These are phyloP conservation scores for Rhinichthys klamathensis DNA, from an alignment of 2,113 vertebrate genomes.

Conservation along the genomic window DNA sequence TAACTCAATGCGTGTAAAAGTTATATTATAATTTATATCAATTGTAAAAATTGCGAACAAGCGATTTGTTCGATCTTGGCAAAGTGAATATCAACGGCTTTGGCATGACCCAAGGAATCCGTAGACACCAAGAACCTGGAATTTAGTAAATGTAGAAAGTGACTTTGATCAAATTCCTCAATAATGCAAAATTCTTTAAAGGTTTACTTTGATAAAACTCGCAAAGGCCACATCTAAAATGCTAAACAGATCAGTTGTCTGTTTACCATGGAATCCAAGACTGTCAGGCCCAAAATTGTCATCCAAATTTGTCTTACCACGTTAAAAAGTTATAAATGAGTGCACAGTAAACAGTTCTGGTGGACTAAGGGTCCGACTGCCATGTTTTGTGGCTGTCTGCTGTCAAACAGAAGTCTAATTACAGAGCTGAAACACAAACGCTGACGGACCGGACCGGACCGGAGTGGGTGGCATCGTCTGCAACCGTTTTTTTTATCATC, in stretches of 20 bases:
- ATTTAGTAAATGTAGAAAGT: background rate
- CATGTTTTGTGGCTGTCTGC: constrained; percentile 6
- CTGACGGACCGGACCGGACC: background rate
- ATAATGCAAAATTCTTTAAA: background rate
- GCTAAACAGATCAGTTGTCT: background rate
- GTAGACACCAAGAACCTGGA: background rate
- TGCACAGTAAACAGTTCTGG: background rate
- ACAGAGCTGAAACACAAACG: constrained; percentile 8
- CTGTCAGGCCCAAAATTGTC: background rate
- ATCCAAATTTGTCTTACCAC: background rate
- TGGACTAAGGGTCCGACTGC: background rate
- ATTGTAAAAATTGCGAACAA: background rate
- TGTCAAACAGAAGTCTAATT: constrained; percentile 29
- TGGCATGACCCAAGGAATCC: background rate
- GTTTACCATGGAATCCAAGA: background rate
- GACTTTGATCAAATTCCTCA: background rate
- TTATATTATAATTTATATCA: background rate
- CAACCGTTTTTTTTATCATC: background rate
- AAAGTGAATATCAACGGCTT: background rate
- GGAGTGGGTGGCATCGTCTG: constrained; percentile 9
- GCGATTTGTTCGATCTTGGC: background rate
- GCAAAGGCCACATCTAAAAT: background rate
- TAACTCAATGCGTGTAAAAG: background rate
- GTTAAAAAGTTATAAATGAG: constrained; percentile 1
- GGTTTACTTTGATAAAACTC: background rate